These are phyloP conservation scores for Mongoloraphidia duomilia DNA, from an alignment of 2,888 invertebrate species.

Conservation along the genomic window DNA sequence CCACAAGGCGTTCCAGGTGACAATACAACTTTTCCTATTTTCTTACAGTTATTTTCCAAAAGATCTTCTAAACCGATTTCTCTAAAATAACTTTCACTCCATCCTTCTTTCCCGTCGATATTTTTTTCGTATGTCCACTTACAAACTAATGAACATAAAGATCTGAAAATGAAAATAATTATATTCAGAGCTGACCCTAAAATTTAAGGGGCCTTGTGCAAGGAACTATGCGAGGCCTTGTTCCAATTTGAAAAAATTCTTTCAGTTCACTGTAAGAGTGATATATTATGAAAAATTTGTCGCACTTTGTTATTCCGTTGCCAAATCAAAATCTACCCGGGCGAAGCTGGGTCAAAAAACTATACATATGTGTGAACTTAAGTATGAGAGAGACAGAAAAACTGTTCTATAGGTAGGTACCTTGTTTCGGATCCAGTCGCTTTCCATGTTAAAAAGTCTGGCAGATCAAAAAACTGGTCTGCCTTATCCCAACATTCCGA, in stretches of 20 bases:
- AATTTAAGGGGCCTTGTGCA: too few relatives aligned
- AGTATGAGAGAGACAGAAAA: too few relatives aligned
- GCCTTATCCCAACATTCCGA: constrained; percentile 52
- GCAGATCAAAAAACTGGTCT: constrained; percentile 75
- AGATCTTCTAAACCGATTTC: constrained; percentile 65
- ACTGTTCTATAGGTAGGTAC: constrained; percentile 23
- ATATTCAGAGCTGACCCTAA: not conserved
- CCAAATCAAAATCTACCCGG: too few relatives aligned
- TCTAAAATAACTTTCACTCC: constrained; percentile 60
- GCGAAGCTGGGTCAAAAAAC: too few relatives aligned
- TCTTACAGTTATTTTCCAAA: constrained; percentile 43
- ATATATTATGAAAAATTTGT: too few relatives aligned
- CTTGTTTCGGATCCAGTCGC: constrained; percentile 61
- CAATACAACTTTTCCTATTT: constrained; percentile 52
- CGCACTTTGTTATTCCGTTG: too few relatives aligned
- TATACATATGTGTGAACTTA: too few relatives aligned
- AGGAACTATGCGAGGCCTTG: too few relatives aligned
- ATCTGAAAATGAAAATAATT: constrained; percentile 36
- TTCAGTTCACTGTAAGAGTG: too few relatives aligned
- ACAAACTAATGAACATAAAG: constrained; percentile 82
- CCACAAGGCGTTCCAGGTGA: constrained; percentile 62
- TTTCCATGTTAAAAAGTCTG: constrained; percentile 88
- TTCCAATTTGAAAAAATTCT: too few relatives aligned
- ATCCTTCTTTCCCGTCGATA: constrained; percentile 39
- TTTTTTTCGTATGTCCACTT: constrained; percentile 84